Evolutionary conservation across 2,797 vertebrate species (phyloP), one percentile per base, ranked within the genome.

Genomic region (Fringilla coelebs): DNA sequence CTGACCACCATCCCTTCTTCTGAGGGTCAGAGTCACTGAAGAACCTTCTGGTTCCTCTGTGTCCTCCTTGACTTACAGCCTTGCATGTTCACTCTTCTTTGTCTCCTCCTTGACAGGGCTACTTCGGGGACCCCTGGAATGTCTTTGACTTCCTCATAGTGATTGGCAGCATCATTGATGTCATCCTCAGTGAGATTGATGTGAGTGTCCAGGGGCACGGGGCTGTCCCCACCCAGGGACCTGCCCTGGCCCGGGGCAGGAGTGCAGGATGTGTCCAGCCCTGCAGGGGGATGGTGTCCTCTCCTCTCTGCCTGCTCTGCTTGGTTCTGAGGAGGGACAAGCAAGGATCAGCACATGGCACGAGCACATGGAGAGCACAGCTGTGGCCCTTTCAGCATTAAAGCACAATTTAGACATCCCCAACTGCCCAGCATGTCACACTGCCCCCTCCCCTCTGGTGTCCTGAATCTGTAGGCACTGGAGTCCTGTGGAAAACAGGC

Each of bases 141-240:
- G 99, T 99, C 80, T 99, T 99, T 87, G 99, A 99, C 97, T 99
- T 99, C 97, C 97, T 99, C 55, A 99, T 99, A 9, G 99, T 99
- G 82, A 95, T 99, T 0, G 99, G 99, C 65, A 99, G 99, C 92
- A 98, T 99, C 55, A 99, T 99, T 10, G 99, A 99, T 0, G 99
- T 99, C 90, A 99, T 99, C 97, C 98, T 99, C 83, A 99, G 99
- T 0, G 99, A 99, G 98, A 98, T 99, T 0, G 98, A 99, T 3
- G 99, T 99, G 96, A 99, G 99, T 99, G 94, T 18, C 4, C 2
- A 31, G 67, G 52, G 43, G 40, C 40, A 32, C 1, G 1, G 32
- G 2, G 0, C 25, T 43, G 63, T 51, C 38, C 57, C 36, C 49
- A 22, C 14, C 32, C 28, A 2, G 14, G 60, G 40, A 0, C 55